Evolutionary conservation across 2,113 vertebrate genomes (phyloP), one percentile per base, ranked within the genome.

Genomic region (Paracanthobrama guichenoti): DNA sequence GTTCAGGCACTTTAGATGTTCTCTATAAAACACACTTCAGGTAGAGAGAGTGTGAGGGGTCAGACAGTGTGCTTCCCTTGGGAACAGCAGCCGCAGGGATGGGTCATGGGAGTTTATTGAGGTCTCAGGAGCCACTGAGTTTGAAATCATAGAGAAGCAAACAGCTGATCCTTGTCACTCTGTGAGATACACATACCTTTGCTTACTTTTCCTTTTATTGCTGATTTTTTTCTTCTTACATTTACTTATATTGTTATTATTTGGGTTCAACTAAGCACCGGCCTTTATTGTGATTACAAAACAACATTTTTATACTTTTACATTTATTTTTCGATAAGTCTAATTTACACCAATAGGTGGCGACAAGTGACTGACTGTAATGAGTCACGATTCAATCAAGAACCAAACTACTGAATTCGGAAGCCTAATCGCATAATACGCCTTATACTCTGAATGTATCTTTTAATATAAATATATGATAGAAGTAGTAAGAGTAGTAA

Each of bases 101-200:
- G 31, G 71, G 82, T 82, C 42, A 71, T 53, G 24, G 8, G 28
- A 84, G 71, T 55, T 46, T 69, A 84, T 50, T 22, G 53, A 81
- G 64, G 72, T 80, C 85, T 85, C 79, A 85, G 60, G 66, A 88
- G 59, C n/a, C 46, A 77, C 42, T 59, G 59, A 85, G 66, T 83
- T 85, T 35, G 69, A 79, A 82, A 86, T 73, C 42, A 78, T 42
- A 28, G 26, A 31, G 78, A 84, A 84, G 77, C 50, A 77, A 86
- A 82, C 78, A 81, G 53, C 46, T 71, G 71, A 57, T 81, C 64
- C 44, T 78, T 3, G 6, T 42, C 75, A 13, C 74, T 48, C 71
- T 55, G 57, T 26, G 53, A 35, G 16, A 76, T 55, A 76, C 48
- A 76, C 16, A 55, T 35, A 50, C 74, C 46, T 20, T 76, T 76